Evolutionary conservation across 2,888 invertebrate genomes (phyloP), one percentile per base, ranked within the genome.

Genomic region (Boloria selene): DNA sequence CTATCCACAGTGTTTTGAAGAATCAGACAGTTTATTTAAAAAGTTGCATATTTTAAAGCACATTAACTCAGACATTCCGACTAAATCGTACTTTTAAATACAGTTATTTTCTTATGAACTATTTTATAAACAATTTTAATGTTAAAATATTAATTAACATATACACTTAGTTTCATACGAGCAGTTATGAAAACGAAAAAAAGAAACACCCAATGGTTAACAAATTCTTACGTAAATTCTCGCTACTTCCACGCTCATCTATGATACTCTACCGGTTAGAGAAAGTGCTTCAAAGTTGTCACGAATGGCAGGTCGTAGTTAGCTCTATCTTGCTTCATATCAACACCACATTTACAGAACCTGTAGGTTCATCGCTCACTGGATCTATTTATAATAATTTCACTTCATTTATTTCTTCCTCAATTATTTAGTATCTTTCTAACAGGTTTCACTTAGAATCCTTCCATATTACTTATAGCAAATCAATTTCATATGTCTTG

Each of bases 241-340:
- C 38, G 44, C 18, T 14, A n/a, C 51, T 42, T 16, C 59, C n/a
- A 44, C 42, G 22, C 18, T 51, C 18, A n/a, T 61, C 26, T 45
- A 38, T 38, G 13, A 64, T 26, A 62, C 44, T 38, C 44, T 18
- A 17, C 49, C 10, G 54, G 45, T 59, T 62, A 59, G 66, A 63
- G 69, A 69, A 69, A 69, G 69, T 65, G 64, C 65, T 65, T 61
- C 51, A 45, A 61, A 53, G 61, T 53, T 61, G 66, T 63, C 66
- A 49, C 56, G 63, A 52, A 17, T 14, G 47, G 55, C 31, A 52
- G 60, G 60, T 63, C 51, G 60, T 31, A 62, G 66, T 63, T 63
- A 45, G 22, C 38, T 51, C 51, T 51, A 53, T 51, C 61, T 56
- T 49, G 38, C 16, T 64, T 64, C 13, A 44, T 38, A 49, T 59